Base-by-base conservation (phyloP, 2,888 invertebrate genomes). In the Miltochrista miniata region DNA sequence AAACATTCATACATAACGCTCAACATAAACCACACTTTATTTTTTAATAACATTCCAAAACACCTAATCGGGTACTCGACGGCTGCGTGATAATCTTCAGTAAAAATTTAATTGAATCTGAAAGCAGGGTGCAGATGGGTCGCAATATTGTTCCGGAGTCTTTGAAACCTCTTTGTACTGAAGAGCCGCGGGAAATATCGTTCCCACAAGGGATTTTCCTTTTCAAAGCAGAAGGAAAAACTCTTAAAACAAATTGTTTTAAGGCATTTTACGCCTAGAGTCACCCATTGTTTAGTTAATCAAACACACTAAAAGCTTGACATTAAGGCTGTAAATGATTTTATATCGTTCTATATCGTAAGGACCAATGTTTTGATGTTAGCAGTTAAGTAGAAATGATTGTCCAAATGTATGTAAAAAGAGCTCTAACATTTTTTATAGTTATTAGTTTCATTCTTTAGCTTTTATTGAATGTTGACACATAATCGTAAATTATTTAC, bases 61-160 rank as follows among this genome's bases (percentile, higher is more conserved):
- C 56, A 64, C 63, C 57, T 64, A 67, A 68, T 68, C 66, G 56
- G 62, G 42, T 51, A 62, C 68, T 75, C 77, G 76, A 77, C 75
- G 79, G 79, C 84, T 85, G 87, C 90, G 90, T 91, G 92, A 92
- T 91, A 90, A 89, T 91, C 88, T 87, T 77, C 87, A 87, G 86
- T 92, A 90, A 90, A 91, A 92, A 91, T 85, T 88, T 90, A 92
- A 92, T 91, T 88, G 90, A 90, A 91, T 89, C 85, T 83, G 74
- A 74, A 78, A 80, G 81, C 76, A 70, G 74, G 66, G 74, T 74
- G 80, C 89, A 88, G 89, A 85, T 88, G 89, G 85, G 85, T 73
- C 80, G 61, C 64, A 62, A 64, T 69, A 74, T 85, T 87, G 82
- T 82, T 68, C 68, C 74, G 68, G 65, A 73, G 72, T 74, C 70